A percentile compares a stretch with the other conserved stretches of the same genome.
Evolutionary conservation across 2,113 vertebrate species (phyloP).

Genomic region (Poeciliopsis retropinna): DNA sequence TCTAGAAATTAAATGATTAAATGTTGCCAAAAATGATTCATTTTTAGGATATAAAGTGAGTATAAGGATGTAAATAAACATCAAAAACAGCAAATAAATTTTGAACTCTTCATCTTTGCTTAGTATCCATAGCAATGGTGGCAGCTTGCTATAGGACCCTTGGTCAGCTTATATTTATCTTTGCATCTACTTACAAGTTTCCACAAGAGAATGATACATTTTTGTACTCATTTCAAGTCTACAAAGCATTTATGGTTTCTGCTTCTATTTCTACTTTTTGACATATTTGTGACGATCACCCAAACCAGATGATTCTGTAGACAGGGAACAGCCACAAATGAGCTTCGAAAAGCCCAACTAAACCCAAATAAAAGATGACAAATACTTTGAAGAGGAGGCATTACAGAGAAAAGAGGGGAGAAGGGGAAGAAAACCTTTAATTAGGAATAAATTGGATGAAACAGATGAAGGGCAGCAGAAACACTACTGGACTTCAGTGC

Average conservation of each 20-base stretch:
- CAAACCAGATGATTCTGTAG: background rate
- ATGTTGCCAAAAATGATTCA: background rate
- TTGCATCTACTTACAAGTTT: too few species aligned
- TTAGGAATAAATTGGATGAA: too few species aligned
- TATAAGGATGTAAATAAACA: background rate
- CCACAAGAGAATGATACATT: too few species aligned
- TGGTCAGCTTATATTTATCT: too few species aligned
- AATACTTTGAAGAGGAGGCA: background rate
- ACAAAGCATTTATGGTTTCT: background rate
- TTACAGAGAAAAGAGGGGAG: background rate
- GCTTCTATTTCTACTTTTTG: background rate
- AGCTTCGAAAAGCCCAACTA: background rate
- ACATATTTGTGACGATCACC: background rate
- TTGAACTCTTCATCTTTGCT: background rate
- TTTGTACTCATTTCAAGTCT: too few species aligned
- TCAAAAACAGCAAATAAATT: background rate
- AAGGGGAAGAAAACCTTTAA: background rate
- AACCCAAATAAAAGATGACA: background rate
- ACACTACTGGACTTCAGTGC: background rate
- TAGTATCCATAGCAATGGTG: too few species aligned
- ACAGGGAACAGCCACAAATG: background rate
- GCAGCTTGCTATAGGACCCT: too few species aligned
- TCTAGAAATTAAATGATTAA: background rate
- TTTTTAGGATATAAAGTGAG: background rate
- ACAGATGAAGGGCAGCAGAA: too few species aligned